These are phyloP conservation scores for Hydrolagus colliei DNA, from an alignment of 2,797 vertebrate genomes.

Conservation along the genomic window DNA sequence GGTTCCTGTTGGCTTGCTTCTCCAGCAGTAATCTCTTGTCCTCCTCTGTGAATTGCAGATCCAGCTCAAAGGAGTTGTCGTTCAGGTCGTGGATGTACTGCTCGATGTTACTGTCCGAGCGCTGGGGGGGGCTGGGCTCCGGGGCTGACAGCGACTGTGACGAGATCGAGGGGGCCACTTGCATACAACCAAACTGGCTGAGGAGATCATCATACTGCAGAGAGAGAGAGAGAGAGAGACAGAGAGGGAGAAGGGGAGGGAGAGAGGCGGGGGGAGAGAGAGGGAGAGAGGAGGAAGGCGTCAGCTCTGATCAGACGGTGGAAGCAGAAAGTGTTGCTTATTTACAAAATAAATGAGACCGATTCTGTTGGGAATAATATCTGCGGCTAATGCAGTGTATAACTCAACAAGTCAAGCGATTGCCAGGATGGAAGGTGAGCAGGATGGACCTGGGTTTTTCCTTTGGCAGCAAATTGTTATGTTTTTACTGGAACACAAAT, in stretches of 20 bases:
- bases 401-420: too few relatives aligned
- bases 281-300: neutral
- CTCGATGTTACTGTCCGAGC: conserved; percentile 88
- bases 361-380: too few relatives aligned
- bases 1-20: conserved; percentile 88
- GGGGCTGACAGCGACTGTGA: conserved; percentile 69
- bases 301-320: neutral
- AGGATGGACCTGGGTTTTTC: too few relatives aligned
- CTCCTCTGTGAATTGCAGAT: conserved; percentile 88
- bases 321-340: neutral
- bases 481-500: too few relatives aligned
- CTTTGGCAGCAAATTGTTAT: too few relatives aligned
- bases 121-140: conserved; percentile 63
- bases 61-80: conserved; percentile 94
- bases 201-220: conserved; percentile 92
- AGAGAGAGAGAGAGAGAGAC: conserved; percentile 27
- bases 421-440: too few relatives aligned
- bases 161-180: conserved; percentile 83
- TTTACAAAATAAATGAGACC: too few relatives aligned
- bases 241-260: neutral
- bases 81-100: conserved; percentile 97
- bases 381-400: too few relatives aligned
- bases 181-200: conserved; percentile 97
- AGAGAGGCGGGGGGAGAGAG: neutral
- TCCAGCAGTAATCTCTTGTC: conserved; percentile 87